Base-by-base conservation (phyloP, 2,113 vertebrate species). In the Peucedramus taeniatus region DNA sequence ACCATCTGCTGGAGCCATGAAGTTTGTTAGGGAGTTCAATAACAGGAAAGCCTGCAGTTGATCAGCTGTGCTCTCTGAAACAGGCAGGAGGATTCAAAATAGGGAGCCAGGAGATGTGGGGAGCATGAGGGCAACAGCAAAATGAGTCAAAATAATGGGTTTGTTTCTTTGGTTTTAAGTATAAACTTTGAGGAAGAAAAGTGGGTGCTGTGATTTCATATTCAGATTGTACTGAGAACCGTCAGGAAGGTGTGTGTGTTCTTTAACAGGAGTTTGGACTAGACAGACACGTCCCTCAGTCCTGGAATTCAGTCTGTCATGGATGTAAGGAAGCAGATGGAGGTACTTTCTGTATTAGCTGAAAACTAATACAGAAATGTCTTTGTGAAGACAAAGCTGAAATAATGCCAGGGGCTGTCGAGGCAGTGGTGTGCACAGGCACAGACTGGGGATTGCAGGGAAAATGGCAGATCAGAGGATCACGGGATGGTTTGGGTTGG, bases 1-100 rank as follows among this genome's bases (percentile, higher is more conserved):
- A 96, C 74, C 92, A 90, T 96, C 96, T 97, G 93, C 69, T 94
- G 13, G 78, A 90, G 83, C 84, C 93, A 66, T 63, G 87, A 89
- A 66, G 80, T 93, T 94, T 86, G 92, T 93, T 74, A 75, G 89
- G 4, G 93, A 76, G 84, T 89, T 96, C 82, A 74, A 1, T 63
- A 77, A 53, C 49, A 81, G 89, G 45, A 61, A 68, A 82, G 64
- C 23, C 96, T 96, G 91, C 94, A 88, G 69, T 75, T 93, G 93
- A 95, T 96, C 93, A 91, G 68, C 84, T 97, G 28, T 92, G 90
- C 93, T 91, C 84, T 93, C 87, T 16, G 20, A 75, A 88, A 35
- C 70, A 91, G 92, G 83, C 95, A 39, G 40, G 4, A 82, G 68
- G 77, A 81, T 96, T 95, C 93, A 78, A 82, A 74, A 66, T 6